phyloP scores from a whole-genome alignment of 2,888 invertebrate genomes.

The Alviniconcha strummeri region DNA sequence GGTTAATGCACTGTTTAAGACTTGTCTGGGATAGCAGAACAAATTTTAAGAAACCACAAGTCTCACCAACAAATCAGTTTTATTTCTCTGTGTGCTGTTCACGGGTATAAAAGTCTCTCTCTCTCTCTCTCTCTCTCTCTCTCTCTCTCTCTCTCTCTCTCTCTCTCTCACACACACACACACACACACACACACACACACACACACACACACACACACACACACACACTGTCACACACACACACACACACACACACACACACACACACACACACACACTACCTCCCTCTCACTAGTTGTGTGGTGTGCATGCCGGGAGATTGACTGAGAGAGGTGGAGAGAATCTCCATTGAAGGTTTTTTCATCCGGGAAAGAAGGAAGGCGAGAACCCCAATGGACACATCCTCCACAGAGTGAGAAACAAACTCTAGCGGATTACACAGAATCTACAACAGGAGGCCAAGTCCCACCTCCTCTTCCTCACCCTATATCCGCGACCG shows the following conservation, averaged over 20 bases:
- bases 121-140: not conserved
- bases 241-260: slow-evolving; percentile 14
- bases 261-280: slow-evolving; percentile 16
- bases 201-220: slow-evolving; percentile 9
- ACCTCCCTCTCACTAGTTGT: not conserved
- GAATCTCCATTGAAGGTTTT: not conserved
- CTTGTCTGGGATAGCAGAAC: too few species aligned
- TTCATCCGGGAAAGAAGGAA: not conserved
- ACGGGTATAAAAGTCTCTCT: too few species aligned
- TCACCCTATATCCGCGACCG: not conserved
- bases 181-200: slow-evolving; percentile 17
- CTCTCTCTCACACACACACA: not conserved
- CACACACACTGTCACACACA: slow-evolving; percentile 4
- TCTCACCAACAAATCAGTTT: too few species aligned
- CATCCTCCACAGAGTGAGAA: too few species aligned
- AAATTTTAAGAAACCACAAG: too few species aligned
- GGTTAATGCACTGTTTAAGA: too few species aligned
- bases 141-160: not conserved
- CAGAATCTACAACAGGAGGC: not conserved
- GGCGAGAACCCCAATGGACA: too few species aligned
- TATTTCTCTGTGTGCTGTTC: too few species aligned
- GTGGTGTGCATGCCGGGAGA: not conserved
- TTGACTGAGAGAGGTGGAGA: not conserved
- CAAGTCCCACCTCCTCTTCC: slow-evolving; percentile 6
- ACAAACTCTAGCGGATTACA: too few species aligned